A percentile compares a stretch with the other conserved stretches of the same genome.
These are phyloP conservation scores for Corythaeola cristata DNA, from an alignment of 2,113 vertebrate genomes.

Conservation along the genomic window DNA sequence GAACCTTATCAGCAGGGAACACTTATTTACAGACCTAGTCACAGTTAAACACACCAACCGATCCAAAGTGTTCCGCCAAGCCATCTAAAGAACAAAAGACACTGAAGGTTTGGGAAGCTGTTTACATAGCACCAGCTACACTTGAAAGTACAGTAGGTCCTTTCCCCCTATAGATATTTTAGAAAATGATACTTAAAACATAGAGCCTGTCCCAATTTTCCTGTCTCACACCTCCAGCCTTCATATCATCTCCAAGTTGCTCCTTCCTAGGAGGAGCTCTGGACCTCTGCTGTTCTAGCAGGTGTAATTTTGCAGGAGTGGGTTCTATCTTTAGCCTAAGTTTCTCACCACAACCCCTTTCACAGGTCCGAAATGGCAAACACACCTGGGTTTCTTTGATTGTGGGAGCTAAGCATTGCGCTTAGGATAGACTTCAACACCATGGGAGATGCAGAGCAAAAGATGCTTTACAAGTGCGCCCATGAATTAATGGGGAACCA, in stretches of 20 bases:
- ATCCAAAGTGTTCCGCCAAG: conserved; percentile 16
- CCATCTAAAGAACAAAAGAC: conserved; percentile 28
- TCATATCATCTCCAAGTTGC: neutral
- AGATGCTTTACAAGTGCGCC: neutral
- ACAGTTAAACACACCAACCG: neutral
- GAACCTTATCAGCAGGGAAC: conserved; percentile 1
- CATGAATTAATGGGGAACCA: neutral
- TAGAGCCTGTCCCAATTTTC: neutral
- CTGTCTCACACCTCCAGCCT: neutral
- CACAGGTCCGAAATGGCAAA: neutral
- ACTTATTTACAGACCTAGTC: conserved; percentile 33
- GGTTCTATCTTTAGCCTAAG: neutral
- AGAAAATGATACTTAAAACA: neutral
- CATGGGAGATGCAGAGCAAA: neutral
- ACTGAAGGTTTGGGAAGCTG: neutral
- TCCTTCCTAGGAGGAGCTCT: neutral
- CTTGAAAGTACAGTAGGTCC: conserved; percentile 2
- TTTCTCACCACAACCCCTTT: neutral
- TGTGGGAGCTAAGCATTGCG: neutral
- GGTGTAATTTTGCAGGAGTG: neutral
- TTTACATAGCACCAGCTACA: neutral
- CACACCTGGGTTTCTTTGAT: no score
- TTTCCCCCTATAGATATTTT: neutral
- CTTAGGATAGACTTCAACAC: neutral
- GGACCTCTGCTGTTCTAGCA: neutral